phyloP scores from a whole-genome alignment of 1,140 invertebrate genomes.

The Galleria mellonella region DNA sequence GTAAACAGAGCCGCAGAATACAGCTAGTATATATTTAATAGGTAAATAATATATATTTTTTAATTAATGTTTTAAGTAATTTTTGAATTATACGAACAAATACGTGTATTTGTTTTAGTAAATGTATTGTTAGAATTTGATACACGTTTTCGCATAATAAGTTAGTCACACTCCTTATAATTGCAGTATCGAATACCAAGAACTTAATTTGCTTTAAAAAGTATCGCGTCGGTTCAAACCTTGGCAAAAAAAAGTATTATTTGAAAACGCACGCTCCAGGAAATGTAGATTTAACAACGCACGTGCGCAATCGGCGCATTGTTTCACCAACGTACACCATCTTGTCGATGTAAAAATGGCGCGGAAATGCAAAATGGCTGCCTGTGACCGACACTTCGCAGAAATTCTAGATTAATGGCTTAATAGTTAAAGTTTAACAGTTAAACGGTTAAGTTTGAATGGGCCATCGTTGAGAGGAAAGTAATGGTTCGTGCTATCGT shows the following conservation, averaged over 20 bases:
- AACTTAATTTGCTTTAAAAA: slow-evolving; percentile 34
- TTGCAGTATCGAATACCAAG: no score
- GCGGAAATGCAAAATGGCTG: slow-evolving; percentile 36
- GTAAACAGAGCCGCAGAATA: no score
- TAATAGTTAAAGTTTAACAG: slow-evolving; percentile 52
- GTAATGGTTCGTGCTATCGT: slow-evolving; percentile 41
- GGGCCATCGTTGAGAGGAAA: slow-evolving; percentile 36
- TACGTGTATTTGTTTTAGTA: no score
- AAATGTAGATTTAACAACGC: slow-evolving; percentile 35
- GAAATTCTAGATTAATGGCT: slow-evolving; percentile 50
- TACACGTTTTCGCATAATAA: no score
- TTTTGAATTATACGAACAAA: no score
- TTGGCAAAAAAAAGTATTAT: slow-evolving; percentile 47
- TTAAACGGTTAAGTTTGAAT: slow-evolving; percentile 42
- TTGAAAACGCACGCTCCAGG: slow-evolving; percentile 46
- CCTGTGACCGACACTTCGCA: slow-evolving; percentile 25
- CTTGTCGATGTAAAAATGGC: slow-evolving; percentile 21
- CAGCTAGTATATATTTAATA: no score
- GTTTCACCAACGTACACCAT: slow-evolving; percentile 30
- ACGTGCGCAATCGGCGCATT: slow-evolving; percentile 29
- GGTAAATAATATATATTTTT: no score
- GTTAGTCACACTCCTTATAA: no score
- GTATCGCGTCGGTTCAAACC: slow-evolving; percentile 35
- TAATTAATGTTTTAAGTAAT: no score
- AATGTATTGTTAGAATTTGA: no score